These are phyloP conservation scores for Leucoma salicis DNA, from an alignment of 2,888 invertebrate species.

Conservation along the genomic window DNA sequence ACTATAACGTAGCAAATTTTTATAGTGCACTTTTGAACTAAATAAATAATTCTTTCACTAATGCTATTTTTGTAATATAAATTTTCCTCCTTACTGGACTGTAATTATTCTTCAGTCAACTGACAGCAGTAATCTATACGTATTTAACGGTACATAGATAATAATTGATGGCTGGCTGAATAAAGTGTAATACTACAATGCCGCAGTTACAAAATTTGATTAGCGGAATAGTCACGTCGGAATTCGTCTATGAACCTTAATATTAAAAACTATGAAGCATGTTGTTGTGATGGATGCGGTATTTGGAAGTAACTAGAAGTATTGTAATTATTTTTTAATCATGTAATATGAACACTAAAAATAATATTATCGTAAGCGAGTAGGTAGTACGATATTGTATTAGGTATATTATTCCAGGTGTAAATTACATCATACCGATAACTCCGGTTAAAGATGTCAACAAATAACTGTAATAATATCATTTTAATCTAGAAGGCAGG, in stretches of 20 bases:
- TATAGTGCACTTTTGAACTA: conserved; percentile 33
- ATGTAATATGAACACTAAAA: too few species aligned
- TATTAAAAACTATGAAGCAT: conserved; percentile 24
- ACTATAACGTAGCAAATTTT: conserved; percentile 24
- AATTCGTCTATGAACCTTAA: conserved; percentile 64
- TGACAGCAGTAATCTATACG: conserved; percentile 47
- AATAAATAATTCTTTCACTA: conserved; percentile 37
- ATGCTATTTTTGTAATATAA: conserved; percentile 18
- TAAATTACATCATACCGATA: too few species aligned
- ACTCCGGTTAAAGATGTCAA: too few species aligned
- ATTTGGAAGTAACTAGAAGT: too few species aligned
- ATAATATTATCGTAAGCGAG: too few species aligned
- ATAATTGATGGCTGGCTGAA: conserved; percentile 67
- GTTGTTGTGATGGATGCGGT: conserved; percentile 45
- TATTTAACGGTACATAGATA: conserved; percentile 66
- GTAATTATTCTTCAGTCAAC: conserved; percentile 1
- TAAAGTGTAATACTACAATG: conserved; percentile 74
- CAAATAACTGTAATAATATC: too few species aligned
- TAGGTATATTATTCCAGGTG: too few species aligned
- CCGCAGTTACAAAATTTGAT: conserved; percentile 82
- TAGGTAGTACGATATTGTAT: too few species aligned
- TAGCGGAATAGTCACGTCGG: conserved; percentile 79
- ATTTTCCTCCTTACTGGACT: conserved; percentile 1
- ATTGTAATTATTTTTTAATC: too few species aligned
- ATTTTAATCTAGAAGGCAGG: too few species aligned